Percentiles rank a stretch among this genome's conserved stretches.
Evolutionary conservation across 1,140 invertebrate genomes (phyloP).

Genomic region (Drosophila orena): DNA sequence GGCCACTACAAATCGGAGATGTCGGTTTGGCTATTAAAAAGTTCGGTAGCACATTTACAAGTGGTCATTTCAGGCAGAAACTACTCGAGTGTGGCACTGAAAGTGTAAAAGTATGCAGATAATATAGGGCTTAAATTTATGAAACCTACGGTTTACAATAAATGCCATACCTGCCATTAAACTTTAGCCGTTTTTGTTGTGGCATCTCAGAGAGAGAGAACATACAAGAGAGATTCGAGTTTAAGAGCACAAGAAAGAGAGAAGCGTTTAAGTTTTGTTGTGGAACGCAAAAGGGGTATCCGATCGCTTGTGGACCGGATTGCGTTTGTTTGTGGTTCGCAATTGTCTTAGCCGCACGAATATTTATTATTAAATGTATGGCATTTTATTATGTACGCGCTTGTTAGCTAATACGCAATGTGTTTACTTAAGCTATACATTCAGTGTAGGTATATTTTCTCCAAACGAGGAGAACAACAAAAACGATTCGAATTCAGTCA

Average conservation of each 20-base stretch:
- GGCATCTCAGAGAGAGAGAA: neutral
- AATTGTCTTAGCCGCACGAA: slow-evolving; percentile 41
- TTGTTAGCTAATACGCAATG: slow-evolving; percentile 38
- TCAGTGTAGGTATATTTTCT: neutral
- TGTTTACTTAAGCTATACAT: slow-evolving; percentile 42
- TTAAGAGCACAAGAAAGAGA: neutral
- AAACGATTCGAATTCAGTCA: slow-evolving; percentile 7
- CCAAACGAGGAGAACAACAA: neutral
- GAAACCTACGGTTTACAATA: no score
- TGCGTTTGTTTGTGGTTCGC: slow-evolving; percentile 32
- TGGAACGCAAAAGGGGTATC: slow-evolving; percentile 44
- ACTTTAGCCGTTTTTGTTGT: neutral
- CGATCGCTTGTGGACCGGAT: slow-evolving; percentile 27
- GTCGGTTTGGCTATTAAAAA: neutral
- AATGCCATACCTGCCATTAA: no score
- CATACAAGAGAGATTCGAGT: no score
- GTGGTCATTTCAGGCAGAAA: neutral
- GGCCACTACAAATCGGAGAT: slow-evolving; percentile 6
- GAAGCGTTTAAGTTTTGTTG: neutral
- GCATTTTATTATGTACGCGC: slow-evolving; percentile 44
- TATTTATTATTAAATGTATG: slow-evolving; percentile 69
- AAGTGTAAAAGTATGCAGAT: no score
- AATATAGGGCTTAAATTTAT: no score
- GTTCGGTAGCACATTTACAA: neutral
- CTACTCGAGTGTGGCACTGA: no score